Conservation (phyloP, 2,888 invertebrate genomes). For the Luperina nickerlii region DNA sequence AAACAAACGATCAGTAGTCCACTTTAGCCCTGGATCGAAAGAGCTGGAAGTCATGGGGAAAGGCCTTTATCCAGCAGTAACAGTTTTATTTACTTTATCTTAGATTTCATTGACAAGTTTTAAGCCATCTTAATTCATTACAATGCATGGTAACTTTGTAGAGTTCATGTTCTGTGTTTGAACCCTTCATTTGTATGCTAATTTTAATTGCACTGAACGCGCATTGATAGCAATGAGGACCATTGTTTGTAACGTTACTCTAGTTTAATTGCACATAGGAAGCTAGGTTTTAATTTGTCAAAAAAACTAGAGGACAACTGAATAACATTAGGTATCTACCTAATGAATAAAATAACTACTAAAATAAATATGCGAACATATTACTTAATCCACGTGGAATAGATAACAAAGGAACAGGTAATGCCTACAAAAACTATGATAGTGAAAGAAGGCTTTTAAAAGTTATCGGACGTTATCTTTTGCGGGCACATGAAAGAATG, state of each 20-base stretch:
- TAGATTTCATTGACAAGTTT: neutral
- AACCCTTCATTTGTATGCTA: constrained; percentile 47
- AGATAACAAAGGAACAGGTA: neutral
- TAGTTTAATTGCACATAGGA: constrained; percentile 13
- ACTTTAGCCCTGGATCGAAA: neutral
- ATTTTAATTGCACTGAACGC: constrained; percentile 50
- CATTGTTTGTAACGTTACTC: constrained; percentile 23
- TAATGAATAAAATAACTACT: no score
- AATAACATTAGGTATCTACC: neutral
- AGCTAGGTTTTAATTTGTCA: constrained; percentile 15
- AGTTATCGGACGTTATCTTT: neutral
- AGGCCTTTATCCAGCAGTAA: neutral
- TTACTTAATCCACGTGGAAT: neutral
- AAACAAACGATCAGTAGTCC: neutral
- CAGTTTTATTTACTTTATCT: neutral
- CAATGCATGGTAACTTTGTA: constrained; percentile 16
- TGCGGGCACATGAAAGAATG: no score
- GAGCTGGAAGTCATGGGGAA: neutral
- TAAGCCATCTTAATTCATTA: neutral
- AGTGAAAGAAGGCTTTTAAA: neutral
- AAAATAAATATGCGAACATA: no score
- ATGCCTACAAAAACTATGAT: neutral
- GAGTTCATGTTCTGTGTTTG: constrained; percentile 45
- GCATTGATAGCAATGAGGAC: constrained; percentile 23
- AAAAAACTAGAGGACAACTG: constrained; percentile 7